Evolutionary conservation across 1,140 invertebrate genomes (phyloP).

Genomic region (Saccostrea glomerata): DNA sequence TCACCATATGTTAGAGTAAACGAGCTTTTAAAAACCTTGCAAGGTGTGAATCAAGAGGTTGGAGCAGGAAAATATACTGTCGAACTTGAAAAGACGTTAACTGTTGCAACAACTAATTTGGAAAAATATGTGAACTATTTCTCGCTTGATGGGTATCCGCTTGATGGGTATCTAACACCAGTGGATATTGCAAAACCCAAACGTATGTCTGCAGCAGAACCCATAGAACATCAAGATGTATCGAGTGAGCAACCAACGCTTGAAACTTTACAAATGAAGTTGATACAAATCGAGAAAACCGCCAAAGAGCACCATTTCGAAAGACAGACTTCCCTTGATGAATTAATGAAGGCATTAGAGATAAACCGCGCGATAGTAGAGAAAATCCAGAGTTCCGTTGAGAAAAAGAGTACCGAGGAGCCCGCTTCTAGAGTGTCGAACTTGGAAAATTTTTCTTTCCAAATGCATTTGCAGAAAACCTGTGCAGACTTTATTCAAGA

Average conservation of each 20-base stretch:
- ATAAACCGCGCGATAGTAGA: background rate
- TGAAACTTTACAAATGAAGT: background rate
- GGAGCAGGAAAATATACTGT: background rate
- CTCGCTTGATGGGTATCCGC: background rate
- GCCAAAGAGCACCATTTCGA: background rate
- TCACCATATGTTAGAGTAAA: background rate
- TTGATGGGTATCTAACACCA: background rate
- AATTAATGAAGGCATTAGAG: background rate
- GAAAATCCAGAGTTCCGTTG: background rate
- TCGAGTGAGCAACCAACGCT: background rate
- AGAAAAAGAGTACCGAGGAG: background rate
- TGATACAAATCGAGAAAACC: background rate
- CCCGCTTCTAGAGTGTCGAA: background rate
- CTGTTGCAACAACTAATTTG: background rate
- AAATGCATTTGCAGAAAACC: background rate
- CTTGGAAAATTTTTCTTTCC: background rate
- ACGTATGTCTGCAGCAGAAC: background rate
- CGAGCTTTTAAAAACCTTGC: background rate
- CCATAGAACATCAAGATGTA: background rate
- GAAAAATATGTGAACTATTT: background rate
- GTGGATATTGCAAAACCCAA: no score
- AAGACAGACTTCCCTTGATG: background rate
- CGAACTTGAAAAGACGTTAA: background rate
- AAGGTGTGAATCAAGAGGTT: background rate
- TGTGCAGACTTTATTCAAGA: background rate